Percentiles rank a stretch among this genome's conserved stretches.
Conservation (phyloP, 2,888 invertebrate genomes). For the Watsonalla cultraria region DNA sequence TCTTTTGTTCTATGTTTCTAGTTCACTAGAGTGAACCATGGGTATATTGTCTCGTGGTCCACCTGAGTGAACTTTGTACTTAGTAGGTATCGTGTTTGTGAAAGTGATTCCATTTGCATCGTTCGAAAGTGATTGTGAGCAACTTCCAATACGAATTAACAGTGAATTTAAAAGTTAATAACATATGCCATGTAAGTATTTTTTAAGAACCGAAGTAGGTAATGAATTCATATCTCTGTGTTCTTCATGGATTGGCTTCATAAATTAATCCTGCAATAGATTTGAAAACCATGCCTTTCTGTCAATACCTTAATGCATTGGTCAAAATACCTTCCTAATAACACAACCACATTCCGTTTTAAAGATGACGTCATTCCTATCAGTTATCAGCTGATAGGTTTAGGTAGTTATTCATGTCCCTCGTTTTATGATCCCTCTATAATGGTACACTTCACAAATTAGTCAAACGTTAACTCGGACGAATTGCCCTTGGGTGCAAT, state of each 20-base stretch:
- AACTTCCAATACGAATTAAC: not conserved
- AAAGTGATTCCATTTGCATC: not conserved
- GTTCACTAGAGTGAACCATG: too few relatives aligned
- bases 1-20: too few relatives aligned
- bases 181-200: too few relatives aligned
- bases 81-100: too few relatives aligned
- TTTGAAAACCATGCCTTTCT: too few relatives aligned
- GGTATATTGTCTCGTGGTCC: too few relatives aligned
- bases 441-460: conserved; percentile 68
- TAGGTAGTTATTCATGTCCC: conserved; percentile 40
- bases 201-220: too few relatives aligned
- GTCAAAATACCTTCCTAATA: not conserved
- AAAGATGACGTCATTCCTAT: conserved; percentile 10
- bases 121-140: not conserved
- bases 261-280: too few relatives aligned
- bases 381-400: conserved; percentile 54
- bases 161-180: too few relatives aligned
- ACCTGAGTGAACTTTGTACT: too few relatives aligned
- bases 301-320: not conserved
- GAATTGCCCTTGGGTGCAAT: conserved; percentile 72
- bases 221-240: too few relatives aligned
- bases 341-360: conserved; percentile 9
- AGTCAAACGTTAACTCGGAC: conserved; percentile 72
- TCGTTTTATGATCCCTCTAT: conserved; percentile 57
- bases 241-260: too few relatives aligned